Base-by-base conservation (phyloP, 1,140 invertebrate species). In the Acromyrmex echinatior region DNA sequence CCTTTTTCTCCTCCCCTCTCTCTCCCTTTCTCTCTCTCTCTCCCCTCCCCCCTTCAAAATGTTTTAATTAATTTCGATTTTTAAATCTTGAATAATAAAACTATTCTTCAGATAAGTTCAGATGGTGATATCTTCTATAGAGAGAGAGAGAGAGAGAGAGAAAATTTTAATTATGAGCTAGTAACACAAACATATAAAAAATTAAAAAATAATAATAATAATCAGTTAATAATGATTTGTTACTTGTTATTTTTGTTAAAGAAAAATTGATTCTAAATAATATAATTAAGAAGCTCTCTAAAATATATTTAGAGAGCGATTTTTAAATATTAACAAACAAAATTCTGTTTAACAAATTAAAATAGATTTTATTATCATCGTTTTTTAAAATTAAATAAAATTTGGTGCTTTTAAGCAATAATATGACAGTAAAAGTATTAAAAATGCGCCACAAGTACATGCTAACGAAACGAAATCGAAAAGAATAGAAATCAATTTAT, bases 401-500 rank as follows among this genome's bases (percentile, higher is more conserved):
- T 21, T 16, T 9, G 18, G 5, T 49, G 4, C 3, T 28, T 28
- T 3, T 51, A 28, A 60, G 14, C 9, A 78, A 31, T 18, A 62
- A 28, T 39, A 9, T 3, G 25, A 3, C 14, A 45, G 4, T 4
- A 39, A 71, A 58, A 9, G 14, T 53, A 80, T 56, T 18, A 16
- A 71, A 35, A 63, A 39, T 39, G 35, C 7, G 35, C 35, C 7
- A 39, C 35, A 7, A 39, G 35, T 39, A 7, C 35, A 39, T 39
- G 35, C 6, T 39, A 39, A 39, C 35, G 35, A 35, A 35, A 35
- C 14, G 14, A 62, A 56, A 5, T 25, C 56, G 4, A 25, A 89
- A 78, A 80, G 56, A 82, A 89, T 65, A 78, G 87, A 91, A 90
- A 39, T 39, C 7, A 39, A 73, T 79, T 65, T 90, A 93, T 93